A percentile compares a stretch with the other conserved stretches of the same genome.
Conservation (phyloP, 2,888 invertebrate genomes). For the Hemistola chrysoprasaria region DNA sequence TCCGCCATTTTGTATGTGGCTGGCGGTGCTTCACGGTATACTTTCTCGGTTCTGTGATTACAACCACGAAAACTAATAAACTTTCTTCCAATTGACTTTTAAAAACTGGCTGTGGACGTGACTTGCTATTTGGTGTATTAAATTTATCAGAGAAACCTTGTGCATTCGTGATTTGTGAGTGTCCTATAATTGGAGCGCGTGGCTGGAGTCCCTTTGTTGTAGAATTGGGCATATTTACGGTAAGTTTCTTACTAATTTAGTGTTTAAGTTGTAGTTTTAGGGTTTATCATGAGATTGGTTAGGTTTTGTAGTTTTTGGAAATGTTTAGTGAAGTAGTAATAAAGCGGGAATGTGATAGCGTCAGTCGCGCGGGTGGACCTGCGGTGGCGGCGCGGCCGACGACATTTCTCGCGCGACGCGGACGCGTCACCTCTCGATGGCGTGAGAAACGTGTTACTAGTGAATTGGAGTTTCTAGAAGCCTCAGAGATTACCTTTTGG, state of each 20-base stretch:
- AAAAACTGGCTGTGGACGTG: constrained; percentile 56
- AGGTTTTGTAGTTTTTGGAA: constrained; percentile 28
- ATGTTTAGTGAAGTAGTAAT: constrained; percentile 10
- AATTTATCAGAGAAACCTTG: constrained; percentile 59
- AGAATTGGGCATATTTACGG: constrained; percentile 76
- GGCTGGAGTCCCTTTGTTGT: constrained; percentile 81
- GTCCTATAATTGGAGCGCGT: constrained; percentile 80
- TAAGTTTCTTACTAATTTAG: constrained; percentile 56
- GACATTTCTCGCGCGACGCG: constrained; percentile 64
- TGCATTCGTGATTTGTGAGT: constrained; percentile 79
- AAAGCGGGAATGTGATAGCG: constrained; percentile 56
- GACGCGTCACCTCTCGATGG: constrained; percentile 67
- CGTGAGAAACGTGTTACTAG: constrained; percentile 59
- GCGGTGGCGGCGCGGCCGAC: constrained; percentile 45
- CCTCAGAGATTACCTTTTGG: constrained; percentile 27
- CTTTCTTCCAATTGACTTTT: constrained; percentile 61
- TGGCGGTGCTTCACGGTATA: constrained; percentile 78
- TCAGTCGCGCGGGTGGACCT: constrained; percentile 56
- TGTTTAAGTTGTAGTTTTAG: constrained; percentile 34
- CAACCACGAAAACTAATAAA: constrained; percentile 69
- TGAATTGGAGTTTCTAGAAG: constrained; percentile 62
- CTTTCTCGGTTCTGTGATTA: constrained; percentile 73
- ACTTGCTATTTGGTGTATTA: constrained; percentile 61
- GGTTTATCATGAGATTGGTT: constrained; percentile 21
- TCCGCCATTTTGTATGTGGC: constrained; percentile 83